Percentiles rank a stretch among this genome's conserved stretches.
Evolutionary conservation across 1,140 invertebrate genomes (phyloP).

Genomic region (Ceratosolen fusciceps): DNA sequence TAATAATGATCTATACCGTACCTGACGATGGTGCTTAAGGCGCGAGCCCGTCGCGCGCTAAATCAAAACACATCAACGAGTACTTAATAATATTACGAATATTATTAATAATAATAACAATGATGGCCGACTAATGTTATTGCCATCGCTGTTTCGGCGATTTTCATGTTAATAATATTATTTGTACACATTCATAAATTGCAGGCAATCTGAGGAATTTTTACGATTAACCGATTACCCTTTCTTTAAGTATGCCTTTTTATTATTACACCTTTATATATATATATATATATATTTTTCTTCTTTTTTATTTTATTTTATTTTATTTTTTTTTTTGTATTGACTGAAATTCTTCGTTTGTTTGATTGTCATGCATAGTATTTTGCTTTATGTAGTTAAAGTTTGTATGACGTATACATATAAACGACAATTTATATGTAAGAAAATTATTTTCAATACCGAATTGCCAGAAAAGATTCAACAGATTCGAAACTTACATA

Average conservation of each 20-base stretch:
- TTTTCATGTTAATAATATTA: neutral
- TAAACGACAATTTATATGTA: constrained; percentile 39
- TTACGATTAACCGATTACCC: constrained; percentile 11
- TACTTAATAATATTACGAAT: constrained; percentile 40
- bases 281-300: no score
- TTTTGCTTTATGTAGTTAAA: constrained; percentile 29
- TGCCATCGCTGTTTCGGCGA: no score
- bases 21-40: constrained; percentile 32
- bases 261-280: no score
- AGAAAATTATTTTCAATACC: no score
- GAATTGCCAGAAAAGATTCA: no score
- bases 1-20: constrained; percentile 41
- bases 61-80: constrained; percentile 39
- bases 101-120: neutral
- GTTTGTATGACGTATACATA: constrained; percentile 3
- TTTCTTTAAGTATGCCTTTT: no score
- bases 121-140: neutral
- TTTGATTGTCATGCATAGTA: constrained; percentile 2
- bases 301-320: no score
- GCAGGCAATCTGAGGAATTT: neutral
- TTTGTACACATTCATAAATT: no score
- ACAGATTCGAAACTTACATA: no score
- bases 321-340: no score
- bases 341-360: constrained; percentile 9
- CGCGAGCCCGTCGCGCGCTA: neutral